Base-by-base conservation (phyloP, 1,140 invertebrate genomes). In the Drosophila littoralis region DNA sequence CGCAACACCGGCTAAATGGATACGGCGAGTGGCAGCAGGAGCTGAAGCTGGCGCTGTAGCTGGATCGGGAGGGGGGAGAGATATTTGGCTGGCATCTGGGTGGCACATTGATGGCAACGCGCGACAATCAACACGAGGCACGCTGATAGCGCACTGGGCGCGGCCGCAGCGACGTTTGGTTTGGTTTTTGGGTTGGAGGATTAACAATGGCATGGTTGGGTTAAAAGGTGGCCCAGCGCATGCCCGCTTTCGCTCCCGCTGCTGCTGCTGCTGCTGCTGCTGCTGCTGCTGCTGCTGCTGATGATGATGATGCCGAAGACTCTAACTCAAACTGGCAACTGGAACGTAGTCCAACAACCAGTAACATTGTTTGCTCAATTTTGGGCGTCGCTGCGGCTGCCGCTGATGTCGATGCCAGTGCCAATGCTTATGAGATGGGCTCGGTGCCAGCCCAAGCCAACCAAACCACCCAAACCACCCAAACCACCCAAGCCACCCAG, bases 81-180 rank as follows among this genome's bases (percentile, higher is more conserved):
- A 28, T 28, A 28, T 28, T 28, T 46, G 42, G 36, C 13, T 38
- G 45, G 35, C 45, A 40, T 58, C 54, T 71, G 45, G 42, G 43
- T 57, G 59, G 55, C 46, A 72, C 81, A 85, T 81, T 85, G 81
- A 81, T 85, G 81, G 82, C 78, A 86, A 86, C 65, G 81, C 79
- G 83, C 82, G 82, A 86, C 82, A 86, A 86, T 86, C 82, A 86
- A 82, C 82, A 88, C 83, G 79, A 79, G 61, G 61, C 64, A 70
- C 73, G 76, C 81, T 83, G 80, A 83, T 83, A 83, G 72, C 80
- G 77, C 75, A 80, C 71, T 71, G 78, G 48, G 33, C 50, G 54
- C 63, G 36, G 17, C 45, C 46, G 28, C 48, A 42, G 32, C 35
- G 22, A 35, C 43, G 61, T 51, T 66, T 60, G 69, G 63, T 67